Evolutionary conservation across 2,113 vertebrate genomes (phyloP).

Genomic region (Bothrops jararaca): DNA sequence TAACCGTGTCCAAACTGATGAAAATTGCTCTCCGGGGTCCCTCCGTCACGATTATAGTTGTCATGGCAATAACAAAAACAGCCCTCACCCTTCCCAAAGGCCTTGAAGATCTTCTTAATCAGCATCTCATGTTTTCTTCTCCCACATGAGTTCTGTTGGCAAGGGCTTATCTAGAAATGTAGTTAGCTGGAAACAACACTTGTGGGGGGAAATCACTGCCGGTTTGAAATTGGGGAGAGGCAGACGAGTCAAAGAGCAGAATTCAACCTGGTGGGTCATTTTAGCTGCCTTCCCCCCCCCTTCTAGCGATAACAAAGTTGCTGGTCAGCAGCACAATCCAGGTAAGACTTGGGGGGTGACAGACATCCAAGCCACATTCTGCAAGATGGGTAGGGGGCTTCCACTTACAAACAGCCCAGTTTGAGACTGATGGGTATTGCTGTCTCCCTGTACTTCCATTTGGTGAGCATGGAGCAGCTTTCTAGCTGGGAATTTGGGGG

Average conservation of each 20-base stretch:
- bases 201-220: background rate
- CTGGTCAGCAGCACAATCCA: background rate
- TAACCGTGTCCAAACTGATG: constrained; percentile 26
- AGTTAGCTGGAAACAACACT: constrained; percentile 8
- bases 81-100: constrained; percentile 23
- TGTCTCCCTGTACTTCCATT: too few species aligned
- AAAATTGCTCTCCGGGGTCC: constrained; percentile 36
- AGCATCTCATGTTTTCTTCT: constrained; percentile 15
- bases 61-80: constrained; percentile 64
- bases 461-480: too few species aligned
- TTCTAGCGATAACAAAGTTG: background rate
- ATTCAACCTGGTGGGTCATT: background rate
- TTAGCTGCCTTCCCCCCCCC: background rate
- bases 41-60: constrained; percentile 37
- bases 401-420: background rate
- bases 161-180: constrained; percentile 4
- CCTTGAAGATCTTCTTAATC: constrained; percentile 46
- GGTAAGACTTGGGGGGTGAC: background rate
- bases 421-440: too few species aligned
- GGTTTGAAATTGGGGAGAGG: background rate
- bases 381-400: background rate
- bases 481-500: too few species aligned
- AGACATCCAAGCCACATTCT: background rate
- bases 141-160: constrained; percentile 8
- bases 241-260: background rate